phyloP scores from a whole-genome alignment of 2,113 vertebrate genomes.

The Trichechus manatus region DNA sequence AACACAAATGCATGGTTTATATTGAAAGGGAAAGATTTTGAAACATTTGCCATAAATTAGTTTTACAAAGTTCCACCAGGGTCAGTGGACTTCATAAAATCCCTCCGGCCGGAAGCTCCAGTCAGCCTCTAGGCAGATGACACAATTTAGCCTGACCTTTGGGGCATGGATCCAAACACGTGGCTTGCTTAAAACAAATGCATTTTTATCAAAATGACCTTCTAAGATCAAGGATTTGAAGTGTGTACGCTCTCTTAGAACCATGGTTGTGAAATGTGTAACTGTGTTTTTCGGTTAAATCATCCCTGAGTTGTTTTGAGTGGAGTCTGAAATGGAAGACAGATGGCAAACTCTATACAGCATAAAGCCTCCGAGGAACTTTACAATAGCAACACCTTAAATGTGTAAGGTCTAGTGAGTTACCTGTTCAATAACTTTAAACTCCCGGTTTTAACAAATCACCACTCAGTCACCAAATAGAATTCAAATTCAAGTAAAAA shows the following conservation, averaged over 20 bases:
- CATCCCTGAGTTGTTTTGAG: neutral
- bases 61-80: slow-evolving; percentile 2
- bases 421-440: neutral
- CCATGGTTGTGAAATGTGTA: neutral
- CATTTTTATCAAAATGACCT: neutral
- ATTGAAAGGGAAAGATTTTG: neutral
- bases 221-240: slow-evolving; percentile 14
- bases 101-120: neutral
- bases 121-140: neutral
- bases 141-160: neutral
- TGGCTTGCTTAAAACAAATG: neutral
- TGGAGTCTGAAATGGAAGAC: neutral
- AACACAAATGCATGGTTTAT: neutral
- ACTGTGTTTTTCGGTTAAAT: slow-evolving; percentile 47
- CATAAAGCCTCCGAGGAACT: neutral
- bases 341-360: neutral
- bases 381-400: neutral
- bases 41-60: slow-evolving; percentile 44
- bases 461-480: neutral
- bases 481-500: too few relatives aligned
- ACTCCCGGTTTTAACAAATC: neutral
- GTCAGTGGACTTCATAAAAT: neutral
- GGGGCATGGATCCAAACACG: neutral
- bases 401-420: neutral
- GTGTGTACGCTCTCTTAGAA: slow-evolving; percentile 24